A percentile compares a stretch with the other conserved stretches of the same genome.
Evolutionary conservation across 2,888 invertebrate genomes (phyloP).

Genomic region (Amblyjoppa proteus): DNA sequence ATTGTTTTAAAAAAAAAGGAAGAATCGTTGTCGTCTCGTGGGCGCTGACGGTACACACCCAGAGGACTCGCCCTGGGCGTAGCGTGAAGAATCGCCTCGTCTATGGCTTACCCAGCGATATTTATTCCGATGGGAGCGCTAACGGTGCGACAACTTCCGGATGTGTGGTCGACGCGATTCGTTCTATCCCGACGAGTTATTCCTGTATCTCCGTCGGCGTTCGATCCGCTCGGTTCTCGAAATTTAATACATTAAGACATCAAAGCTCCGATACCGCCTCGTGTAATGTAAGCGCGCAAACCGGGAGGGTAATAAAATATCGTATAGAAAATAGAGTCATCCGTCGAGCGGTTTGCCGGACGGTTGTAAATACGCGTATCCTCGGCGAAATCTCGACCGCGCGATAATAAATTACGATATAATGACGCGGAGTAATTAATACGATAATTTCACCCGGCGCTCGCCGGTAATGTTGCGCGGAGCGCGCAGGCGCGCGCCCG

Average conservation of each 20-base stretch:
- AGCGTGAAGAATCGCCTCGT: slow-evolving; percentile 61
- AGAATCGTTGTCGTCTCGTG: slow-evolving; percentile 38
- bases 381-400: slow-evolving; percentile 55
- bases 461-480: neutral
- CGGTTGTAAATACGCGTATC: slow-evolving; percentile 36
- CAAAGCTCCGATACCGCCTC: slow-evolving; percentile 16
- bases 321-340: slow-evolving; percentile 59
- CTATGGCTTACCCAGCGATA: slow-evolving; percentile 32
- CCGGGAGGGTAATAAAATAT: slow-evolving; percentile 38
- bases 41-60: slow-evolving; percentile 47
- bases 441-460: slow-evolving; percentile 61
- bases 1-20: neutral
- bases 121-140: slow-evolving; percentile 35
- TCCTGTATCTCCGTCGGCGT: neutral
- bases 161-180: slow-evolving; percentile 34
- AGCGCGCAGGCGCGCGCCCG: neutral
- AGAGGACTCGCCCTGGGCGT: slow-evolving; percentile 58
- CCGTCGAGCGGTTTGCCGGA: neutral
- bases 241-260: slow-evolving; percentile 44
- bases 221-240: neutral
- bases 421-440: slow-evolving; percentile 66
- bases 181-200: slow-evolving; percentile 21
- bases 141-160: slow-evolving; percentile 46
- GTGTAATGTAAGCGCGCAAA: slow-evolving; percentile 6
- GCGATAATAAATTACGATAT: slow-evolving; percentile 66